Evolutionary conservation across 1,140 invertebrate genomes (phyloP), one percentile per base, ranked within the genome.

Genomic region (Brachionus manjavacas): DNA sequence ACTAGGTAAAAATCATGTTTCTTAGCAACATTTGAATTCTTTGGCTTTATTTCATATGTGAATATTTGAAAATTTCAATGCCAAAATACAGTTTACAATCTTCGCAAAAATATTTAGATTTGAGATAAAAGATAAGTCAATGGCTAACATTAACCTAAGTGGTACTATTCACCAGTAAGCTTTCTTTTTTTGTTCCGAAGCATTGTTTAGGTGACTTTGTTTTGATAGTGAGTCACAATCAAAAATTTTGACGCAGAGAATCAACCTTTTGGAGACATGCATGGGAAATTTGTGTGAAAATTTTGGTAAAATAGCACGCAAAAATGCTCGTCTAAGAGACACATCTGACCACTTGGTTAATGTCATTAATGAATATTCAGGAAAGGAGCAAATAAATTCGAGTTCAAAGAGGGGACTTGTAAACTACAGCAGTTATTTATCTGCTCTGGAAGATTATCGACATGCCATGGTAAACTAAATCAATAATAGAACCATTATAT

Each of bases 361-460:
- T 12, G 49, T 68, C 70, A 72, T 83, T 39, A 68, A 68, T 43
- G 81, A 83, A 52, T 83, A 68, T 14, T 68, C 81, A 7, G 81
- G 60, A 20, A 68, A 68, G 35, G 81, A 83, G 23, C 64, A 68
- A 52, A 83, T 83, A 2, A 83, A 83, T 72, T 35, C 81, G 1
- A 68, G 60, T n/a, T 72, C 52, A 2, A 83, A 68, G 52, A 52
- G 52, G 49, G 60, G 81, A 11, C 46, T 83, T 46, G 60, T 68
- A 11, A 68, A 83, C 16, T 83, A 31, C 23, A 68, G 46, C 9
- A 52, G 64, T 39, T 83, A 83, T 55, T 16, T 70, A 20, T 83
- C 81, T 23, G 68, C 64, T 31, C 23, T 83, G 49, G 81, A 83
- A 70, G 81, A 83, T 39, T 83, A 83, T 55, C 60, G 81, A 12